Conservation (phyloP, 2,888 invertebrate species). For the Xanthostigma xanthostigma region DNA sequence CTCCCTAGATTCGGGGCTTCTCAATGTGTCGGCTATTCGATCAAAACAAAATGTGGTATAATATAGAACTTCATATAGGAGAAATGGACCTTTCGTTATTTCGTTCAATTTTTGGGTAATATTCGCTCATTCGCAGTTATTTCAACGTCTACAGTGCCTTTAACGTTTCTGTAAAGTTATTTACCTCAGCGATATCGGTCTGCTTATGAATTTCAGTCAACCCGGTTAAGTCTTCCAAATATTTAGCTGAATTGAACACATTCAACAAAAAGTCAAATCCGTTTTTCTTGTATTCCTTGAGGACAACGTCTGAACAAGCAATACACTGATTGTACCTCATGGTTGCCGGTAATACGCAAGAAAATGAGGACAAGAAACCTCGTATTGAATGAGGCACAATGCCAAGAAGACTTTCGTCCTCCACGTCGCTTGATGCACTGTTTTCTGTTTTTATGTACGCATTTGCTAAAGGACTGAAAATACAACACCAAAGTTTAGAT, state of each 20-base stretch:
- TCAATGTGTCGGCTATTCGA: no score
- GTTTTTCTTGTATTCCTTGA: constrained; percentile 33
- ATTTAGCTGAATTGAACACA: constrained; percentile 65
- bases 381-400: constrained; percentile 85
- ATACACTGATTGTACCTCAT: constrained; percentile 80
- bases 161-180: constrained; percentile 12
- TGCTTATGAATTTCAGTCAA: constrained; percentile 46
- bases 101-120: no score
- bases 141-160: background rate
- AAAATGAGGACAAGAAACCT: constrained; percentile 73
- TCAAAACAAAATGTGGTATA: background rate
- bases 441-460: constrained; percentile 23
- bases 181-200: constrained; percentile 42
- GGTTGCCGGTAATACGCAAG: constrained; percentile 71
- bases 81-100: no score
- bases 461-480: constrained; percentile 20
- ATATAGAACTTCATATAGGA: background rate
- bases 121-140: no score
- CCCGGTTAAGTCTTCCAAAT: constrained; percentile 77
- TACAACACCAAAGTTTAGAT: background rate
- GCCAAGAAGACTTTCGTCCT: constrained; percentile 54
- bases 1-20: no score
- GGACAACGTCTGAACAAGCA: constrained; percentile 62
- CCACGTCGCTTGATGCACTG: constrained; percentile 23
- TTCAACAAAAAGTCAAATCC: constrained; percentile 60